phyloP scores from a whole-genome alignment of 2,888 invertebrate genomes.

The Orchesella flavescens region DNA sequence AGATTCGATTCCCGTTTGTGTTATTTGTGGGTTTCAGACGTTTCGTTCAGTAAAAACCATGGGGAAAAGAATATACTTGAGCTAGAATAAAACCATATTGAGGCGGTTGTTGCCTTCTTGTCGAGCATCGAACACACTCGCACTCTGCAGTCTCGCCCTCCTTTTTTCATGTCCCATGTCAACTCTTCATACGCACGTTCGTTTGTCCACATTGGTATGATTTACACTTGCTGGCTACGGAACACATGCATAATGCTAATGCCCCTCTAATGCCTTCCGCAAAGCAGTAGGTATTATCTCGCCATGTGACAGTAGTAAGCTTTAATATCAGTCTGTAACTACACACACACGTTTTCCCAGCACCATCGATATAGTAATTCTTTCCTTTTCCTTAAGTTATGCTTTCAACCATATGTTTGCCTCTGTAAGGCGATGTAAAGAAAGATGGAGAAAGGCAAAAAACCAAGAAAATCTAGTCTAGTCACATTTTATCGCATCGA shows the following conservation, averaged over 20 bases:
- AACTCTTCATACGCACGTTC: background rate
- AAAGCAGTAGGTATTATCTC: background rate
- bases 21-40: background rate
- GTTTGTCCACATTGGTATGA: slow-evolving; percentile 8
- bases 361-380: background rate
- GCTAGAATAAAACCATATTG: too few species aligned
- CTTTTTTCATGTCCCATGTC: too few species aligned
- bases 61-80: too few species aligned
- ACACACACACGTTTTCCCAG: background rate
- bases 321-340: background rate
- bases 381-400: background rate
- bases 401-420: background rate
- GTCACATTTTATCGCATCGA: slow-evolving; percentile 28
- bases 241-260: slow-evolving; percentile 28
- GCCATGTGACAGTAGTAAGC: background rate
- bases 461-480: slow-evolving; percentile 28
- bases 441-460: background rate
- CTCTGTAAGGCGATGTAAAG: background rate
- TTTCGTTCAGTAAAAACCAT: too few species aligned
- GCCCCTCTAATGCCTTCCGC: background rate
- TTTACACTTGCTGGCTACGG: slow-evolving; percentile 25
- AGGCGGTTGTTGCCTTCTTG: too few species aligned
- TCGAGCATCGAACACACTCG: too few species aligned
- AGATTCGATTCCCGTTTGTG: background rate
- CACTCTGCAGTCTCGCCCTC: too few species aligned